A percentile compares a stretch with the other conserved stretches of the same genome.
Evolutionary conservation across 2,888 invertebrate genomes (phyloP).

Genomic region (Andrena praecox): DNA sequence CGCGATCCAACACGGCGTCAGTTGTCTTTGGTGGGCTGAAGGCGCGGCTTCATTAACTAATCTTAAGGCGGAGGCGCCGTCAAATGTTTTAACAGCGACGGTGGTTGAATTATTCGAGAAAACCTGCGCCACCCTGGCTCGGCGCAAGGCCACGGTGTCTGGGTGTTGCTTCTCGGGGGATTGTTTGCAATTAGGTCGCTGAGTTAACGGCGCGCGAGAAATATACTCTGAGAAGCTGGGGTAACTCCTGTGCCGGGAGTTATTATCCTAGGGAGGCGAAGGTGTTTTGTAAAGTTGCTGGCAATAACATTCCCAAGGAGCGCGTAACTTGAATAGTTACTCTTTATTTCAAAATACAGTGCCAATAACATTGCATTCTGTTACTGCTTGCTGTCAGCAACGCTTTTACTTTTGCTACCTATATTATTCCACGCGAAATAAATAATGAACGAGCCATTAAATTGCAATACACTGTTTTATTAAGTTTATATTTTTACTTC

Average conservation of each 20-base stretch:
- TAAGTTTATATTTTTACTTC: too few relatives aligned
- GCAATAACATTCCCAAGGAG: background rate
- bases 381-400: too few relatives aligned
- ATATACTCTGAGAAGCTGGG: slow-evolving; percentile 6
- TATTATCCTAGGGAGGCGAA: background rate
- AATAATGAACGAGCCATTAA: background rate
- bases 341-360: background rate
- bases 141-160: background rate
- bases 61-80: background rate
- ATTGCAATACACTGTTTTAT: too few relatives aligned
- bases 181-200: slow-evolving; percentile 21
- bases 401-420: too few relatives aligned
- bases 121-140: slow-evolving; percentile 19
- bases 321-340: background rate
- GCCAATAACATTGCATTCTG: too few relatives aligned
- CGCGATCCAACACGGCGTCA: background rate
- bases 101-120: background rate
- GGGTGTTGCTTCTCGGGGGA: background rate
- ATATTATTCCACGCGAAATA: too few relatives aligned
- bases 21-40: background rate
- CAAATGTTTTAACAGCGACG: slow-evolving; percentile 14
- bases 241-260: slow-evolving; percentile 7
- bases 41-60: background rate
- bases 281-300: background rate
- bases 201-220: slow-evolving; percentile 14